phyloP scores from a whole-genome alignment of 2,888 invertebrate genomes.

The Ormyrus thymus region DNA sequence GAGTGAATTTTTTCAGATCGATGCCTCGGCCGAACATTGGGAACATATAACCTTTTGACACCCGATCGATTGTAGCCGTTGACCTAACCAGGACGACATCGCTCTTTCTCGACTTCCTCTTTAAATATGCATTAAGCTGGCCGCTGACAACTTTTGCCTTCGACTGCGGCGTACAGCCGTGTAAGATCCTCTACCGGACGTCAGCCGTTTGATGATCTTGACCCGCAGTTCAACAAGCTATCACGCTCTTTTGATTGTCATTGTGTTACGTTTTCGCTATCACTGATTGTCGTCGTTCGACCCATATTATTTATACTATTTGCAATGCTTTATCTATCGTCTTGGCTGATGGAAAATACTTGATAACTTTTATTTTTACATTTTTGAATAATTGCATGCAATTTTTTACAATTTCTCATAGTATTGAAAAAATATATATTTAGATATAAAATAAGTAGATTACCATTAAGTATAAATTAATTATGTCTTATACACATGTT shows the following conservation, averaged over 20 bases:
- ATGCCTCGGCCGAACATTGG: constrained; percentile 53
- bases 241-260: constrained; percentile 55
- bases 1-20: background rate
- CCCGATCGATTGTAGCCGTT: constrained; percentile 58
- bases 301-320: too few species aligned
- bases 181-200: constrained; percentile 33
- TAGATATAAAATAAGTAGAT: too few species aligned
- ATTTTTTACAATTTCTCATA: too few species aligned
- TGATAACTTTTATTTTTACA: too few species aligned
- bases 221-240: constrained; percentile 59
- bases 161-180: constrained; percentile 45
- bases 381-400: too few species aligned
- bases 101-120: constrained; percentile 63
- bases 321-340: too few species aligned
- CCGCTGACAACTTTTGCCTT: constrained; percentile 65
- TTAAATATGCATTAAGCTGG: constrained; percentile 72
- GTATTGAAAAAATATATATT: too few species aligned
- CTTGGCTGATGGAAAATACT: too few species aligned
- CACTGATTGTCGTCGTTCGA: too few species aligned
- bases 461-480: too few species aligned
- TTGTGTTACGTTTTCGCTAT: constrained; percentile 25
- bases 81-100: constrained; percentile 57
- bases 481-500: too few species aligned
- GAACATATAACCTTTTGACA: constrained; percentile 67
- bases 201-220: constrained; percentile 52